Conservation (phyloP, 2,113 vertebrate genomes). For the Columba livia region DNA sequence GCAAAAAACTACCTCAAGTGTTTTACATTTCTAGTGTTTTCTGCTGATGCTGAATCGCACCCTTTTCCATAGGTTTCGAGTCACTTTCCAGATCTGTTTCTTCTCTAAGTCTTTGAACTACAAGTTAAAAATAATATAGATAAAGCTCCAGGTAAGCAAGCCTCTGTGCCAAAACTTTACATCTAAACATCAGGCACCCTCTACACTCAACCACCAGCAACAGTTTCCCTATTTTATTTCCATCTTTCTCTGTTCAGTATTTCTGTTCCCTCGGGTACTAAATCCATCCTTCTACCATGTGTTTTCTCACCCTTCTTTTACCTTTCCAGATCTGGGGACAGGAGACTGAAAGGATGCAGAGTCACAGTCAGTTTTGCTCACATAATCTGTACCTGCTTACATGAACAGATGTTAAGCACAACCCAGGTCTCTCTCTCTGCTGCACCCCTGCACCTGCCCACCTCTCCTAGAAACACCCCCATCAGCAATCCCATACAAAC, state of each 20-base stretch:
- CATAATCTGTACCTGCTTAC: neutral
- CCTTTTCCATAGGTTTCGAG: neutral
- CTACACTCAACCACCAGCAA: neutral
- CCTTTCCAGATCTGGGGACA: neutral
- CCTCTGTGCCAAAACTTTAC: neutral
- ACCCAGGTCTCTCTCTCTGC: neutral
- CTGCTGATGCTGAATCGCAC: neutral
- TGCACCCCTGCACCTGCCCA: neutral
- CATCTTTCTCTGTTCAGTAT: neutral
- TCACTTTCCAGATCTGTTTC: neutral
- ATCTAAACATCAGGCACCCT: neutral
- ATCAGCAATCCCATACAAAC: neutral
- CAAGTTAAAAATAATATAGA: neutral
- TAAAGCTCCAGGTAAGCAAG: neutral
- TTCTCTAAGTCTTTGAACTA: neutral
- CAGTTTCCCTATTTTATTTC: neutral
- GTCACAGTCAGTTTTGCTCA: neutral
- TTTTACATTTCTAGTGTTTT: neutral
- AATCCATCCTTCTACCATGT: neutral
- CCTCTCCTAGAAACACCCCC: neutral
- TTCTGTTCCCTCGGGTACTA: neutral
- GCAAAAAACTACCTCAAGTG: neutral
- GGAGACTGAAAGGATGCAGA: neutral
- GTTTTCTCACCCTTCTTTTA: neutral
- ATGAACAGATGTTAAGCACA: neutral